Evolutionary conservation across 2,113 vertebrate species (phyloP), one percentile per base, ranked within the genome.

Genomic region (Serilophus lunatus): DNA sequence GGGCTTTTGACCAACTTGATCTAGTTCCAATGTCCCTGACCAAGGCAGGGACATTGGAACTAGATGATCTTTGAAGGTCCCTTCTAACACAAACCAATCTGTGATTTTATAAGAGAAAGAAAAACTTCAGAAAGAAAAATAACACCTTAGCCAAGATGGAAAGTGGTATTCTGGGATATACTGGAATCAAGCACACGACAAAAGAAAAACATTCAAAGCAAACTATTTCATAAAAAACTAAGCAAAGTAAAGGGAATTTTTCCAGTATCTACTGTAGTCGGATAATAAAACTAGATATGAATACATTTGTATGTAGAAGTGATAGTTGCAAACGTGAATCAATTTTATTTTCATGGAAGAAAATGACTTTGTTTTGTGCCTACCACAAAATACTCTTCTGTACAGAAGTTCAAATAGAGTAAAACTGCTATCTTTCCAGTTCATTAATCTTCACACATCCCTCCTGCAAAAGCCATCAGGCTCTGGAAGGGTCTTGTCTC

Each of bases 31-130:
- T 38, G 16, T 22, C 40, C 17, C 28, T 9, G 10, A 6, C 40
- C 18, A n/a, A 0, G 4, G 33, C 13, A 42, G 44, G 4, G 18
- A 8, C 5, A 5, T 2, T 61, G 22, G 28, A 38, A 44, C 47
- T 22, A 70, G n/a, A 44, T 69, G 18, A 47, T 14, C 36, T 74
- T 45, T 51, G 38, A 77, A 70, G 3, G 9, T 24, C 26, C 9
- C 9, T 74, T 78, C 69, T 45, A 87, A 40, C 3, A 3, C 36
- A 77, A 87, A 53, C 12, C 8, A 26, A 56, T 38, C 44, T 56
- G 18, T 9, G 1, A 33, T 60, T 69, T 35, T 33, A 23, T 29
- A 11, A 86, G 50, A 70, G 29, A 77, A 35, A 69, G 28, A 42
- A 40, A 83, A 91, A 29, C 8, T 51, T 16, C 8, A 28, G 12